Percentiles rank a stretch among this genome's conserved stretches.
These are phyloP conservation scores for Noctua pronuba DNA, from an alignment of 2,888 invertebrate species.

Conservation along the genomic window DNA sequence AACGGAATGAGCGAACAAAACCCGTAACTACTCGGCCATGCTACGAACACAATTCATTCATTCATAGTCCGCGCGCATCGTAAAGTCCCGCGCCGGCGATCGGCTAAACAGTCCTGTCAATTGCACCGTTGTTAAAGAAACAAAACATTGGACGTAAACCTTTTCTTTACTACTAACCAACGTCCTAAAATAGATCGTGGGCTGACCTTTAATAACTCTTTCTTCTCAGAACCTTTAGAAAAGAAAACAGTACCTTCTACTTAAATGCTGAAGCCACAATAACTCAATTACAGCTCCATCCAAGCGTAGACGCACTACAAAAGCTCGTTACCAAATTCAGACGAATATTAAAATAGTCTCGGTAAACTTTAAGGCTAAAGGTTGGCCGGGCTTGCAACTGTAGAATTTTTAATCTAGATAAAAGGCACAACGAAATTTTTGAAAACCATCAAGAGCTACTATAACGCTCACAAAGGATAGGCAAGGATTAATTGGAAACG, in stretches of 20 bases:
- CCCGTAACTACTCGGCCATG: slow-evolving; percentile 22
- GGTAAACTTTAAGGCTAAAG: slow-evolving; percentile 46
- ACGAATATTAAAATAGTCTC: slow-evolving; percentile 58
- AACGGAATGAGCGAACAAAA: slow-evolving; percentile 40
- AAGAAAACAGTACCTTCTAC: slow-evolving; percentile 7
- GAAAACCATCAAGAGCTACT: slow-evolving; percentile 51
- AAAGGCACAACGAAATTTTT: slow-evolving; percentile 64
- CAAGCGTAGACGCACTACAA: slow-evolving; percentile 20
- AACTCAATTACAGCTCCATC: slow-evolving; percentile 26
- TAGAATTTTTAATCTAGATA: slow-evolving; percentile 72
- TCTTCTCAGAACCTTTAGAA: not conserved
- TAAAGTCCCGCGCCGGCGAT: slow-evolving; percentile 16
- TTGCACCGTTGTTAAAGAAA: slow-evolving; percentile 34
- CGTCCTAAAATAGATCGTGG: slow-evolving; percentile 6
- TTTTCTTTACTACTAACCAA: slow-evolving; percentile 31
- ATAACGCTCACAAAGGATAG: slow-evolving; percentile 45
- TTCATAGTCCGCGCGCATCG: slow-evolving; percentile 41
- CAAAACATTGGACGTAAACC: slow-evolving; percentile 30
- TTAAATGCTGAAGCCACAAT: slow-evolving; percentile 5
- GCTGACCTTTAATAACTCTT: slow-evolving; percentile 12
- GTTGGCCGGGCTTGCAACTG: slow-evolving; percentile 38
- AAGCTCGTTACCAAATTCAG: slow-evolving; percentile 47
- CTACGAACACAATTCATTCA: slow-evolving; percentile 43
- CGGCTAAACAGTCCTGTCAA: slow-evolving; percentile 38
- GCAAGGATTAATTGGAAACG: slow-evolving; percentile 68